phyloP scores from a whole-genome alignment of 1,140 invertebrate species.

The Ruditapes philippinarum region DNA sequence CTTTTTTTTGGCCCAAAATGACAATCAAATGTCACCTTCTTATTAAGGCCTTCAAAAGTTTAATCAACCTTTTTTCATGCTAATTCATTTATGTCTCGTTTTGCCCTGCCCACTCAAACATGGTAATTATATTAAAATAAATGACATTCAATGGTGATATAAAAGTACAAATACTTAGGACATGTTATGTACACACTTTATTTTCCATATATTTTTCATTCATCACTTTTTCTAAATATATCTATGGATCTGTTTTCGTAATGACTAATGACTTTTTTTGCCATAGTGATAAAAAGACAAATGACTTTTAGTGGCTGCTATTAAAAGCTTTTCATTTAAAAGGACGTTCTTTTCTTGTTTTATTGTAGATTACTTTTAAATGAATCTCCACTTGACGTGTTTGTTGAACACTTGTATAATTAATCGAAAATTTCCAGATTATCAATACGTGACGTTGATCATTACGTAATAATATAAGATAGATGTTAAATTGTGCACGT shows the following conservation, averaged over 20 bases:
- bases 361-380: neutral
- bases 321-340: neutral
- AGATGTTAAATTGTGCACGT: too few species aligned
- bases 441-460: too few species aligned
- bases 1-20: too few species aligned
- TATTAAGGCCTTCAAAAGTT: too few species aligned
- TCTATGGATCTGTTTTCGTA: neutral
- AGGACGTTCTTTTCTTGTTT: neutral
- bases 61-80: too few species aligned
- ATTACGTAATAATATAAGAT: too few species aligned
- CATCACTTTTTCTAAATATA: constrained; percentile 16
- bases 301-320: constrained; percentile 5
- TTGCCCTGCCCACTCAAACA: neutral
- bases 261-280: constrained; percentile 33
- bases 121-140: neutral
- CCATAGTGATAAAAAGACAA: neutral
- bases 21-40: too few species aligned
- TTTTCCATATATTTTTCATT: constrained; percentile 34
- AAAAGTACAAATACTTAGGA: neutral
- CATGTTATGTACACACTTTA: neutral
- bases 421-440: too few species aligned
- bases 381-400: neutral
- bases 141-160: constrained; percentile 3
- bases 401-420: too few species aligned
- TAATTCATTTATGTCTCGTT: neutral